Evolutionary conservation across 2,797 vertebrate genomes (phyloP).

Genomic region (Hypotaenidia okinawae): DNA sequence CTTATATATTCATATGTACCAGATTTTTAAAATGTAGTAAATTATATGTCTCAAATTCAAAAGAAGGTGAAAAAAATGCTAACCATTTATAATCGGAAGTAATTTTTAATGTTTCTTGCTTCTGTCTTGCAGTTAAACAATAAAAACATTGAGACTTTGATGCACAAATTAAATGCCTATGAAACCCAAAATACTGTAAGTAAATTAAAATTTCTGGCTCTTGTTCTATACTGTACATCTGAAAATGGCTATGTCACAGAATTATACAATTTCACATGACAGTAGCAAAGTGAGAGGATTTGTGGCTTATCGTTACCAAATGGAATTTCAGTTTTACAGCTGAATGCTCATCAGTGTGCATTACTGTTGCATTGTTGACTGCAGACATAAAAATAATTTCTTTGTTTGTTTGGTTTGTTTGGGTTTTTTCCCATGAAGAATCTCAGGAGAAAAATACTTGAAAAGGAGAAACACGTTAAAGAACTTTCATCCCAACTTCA

Average conservation of each 20-base stretch:
- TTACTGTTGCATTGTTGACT: neutral
- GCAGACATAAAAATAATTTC: neutral
- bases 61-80: neutral
- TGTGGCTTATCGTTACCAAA: neutral
- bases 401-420: neutral
- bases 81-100: neutral
- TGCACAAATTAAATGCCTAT: constrained; percentile 77
- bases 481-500: constrained; percentile 79
- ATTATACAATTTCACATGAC: neutral
- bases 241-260: neutral
- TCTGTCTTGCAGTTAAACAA: constrained; percentile 71
- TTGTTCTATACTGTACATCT: neutral
- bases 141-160: constrained; percentile 69
- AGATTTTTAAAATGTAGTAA: neutral
- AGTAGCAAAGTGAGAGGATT: neutral
- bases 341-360: neutral
- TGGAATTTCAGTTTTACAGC: neutral
- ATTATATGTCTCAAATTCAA: neutral
- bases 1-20: neutral
- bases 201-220: neutral
- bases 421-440: constrained; percentile 56
- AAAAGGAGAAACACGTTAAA: constrained; percentile 78
- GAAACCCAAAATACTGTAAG: constrained; percentile 81
- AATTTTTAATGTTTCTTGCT: neutral
- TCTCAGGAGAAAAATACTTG: constrained; percentile 79